Conservation (phyloP, 2,888 invertebrate species). For the Drosophila maculinotata region DNA sequence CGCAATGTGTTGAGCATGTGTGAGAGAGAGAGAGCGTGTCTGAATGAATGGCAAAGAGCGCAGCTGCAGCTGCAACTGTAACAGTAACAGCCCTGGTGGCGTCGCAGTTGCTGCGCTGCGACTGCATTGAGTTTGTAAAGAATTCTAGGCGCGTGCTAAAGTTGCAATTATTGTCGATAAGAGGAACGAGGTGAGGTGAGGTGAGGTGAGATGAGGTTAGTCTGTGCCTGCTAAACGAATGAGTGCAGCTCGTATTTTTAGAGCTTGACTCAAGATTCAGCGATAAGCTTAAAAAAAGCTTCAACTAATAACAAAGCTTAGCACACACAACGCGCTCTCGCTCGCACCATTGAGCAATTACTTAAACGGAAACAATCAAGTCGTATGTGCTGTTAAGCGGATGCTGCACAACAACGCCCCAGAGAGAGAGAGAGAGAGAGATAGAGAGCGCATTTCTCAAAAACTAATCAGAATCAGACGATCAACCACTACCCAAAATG, state of each 20-base stretch:
- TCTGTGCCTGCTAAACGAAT: background rate
- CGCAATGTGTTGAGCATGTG: conserved; percentile 19
- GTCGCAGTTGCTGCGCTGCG: conserved; percentile 16
- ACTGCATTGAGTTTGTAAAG: conserved; percentile 10
- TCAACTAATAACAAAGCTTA: conserved; percentile 21
- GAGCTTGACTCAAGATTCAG: conserved; percentile 36
- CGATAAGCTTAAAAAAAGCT: conserved; percentile 39
- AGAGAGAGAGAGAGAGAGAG: background rate
- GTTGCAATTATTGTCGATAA: conserved; percentile 21
- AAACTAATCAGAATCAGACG: conserved; percentile 7
- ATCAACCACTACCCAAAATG: conserved; percentile 33
- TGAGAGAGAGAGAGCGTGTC: conserved; percentile 3
- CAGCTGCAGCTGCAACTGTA: conserved; percentile 50
- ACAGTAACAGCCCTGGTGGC: conserved; percentile 13
- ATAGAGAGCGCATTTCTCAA: conserved; percentile 11
- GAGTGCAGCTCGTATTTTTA: conserved; percentile 34
- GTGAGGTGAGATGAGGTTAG: background rate
- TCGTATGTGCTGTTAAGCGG: conserved; percentile 47
- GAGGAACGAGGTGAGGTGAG: background rate
- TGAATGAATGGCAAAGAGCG: conserved; percentile 21
- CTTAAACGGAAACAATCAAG: conserved; percentile 69
- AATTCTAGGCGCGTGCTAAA: conserved; percentile 57
- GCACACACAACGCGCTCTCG: conserved; percentile 9
- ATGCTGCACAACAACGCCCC: conserved; percentile 39
- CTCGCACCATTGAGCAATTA: conserved; percentile 52